Evolutionary conservation across 2,797 vertebrate species (phyloP), one percentile per base, ranked within the genome.

Genomic region (Anas bahamensis): DNA sequence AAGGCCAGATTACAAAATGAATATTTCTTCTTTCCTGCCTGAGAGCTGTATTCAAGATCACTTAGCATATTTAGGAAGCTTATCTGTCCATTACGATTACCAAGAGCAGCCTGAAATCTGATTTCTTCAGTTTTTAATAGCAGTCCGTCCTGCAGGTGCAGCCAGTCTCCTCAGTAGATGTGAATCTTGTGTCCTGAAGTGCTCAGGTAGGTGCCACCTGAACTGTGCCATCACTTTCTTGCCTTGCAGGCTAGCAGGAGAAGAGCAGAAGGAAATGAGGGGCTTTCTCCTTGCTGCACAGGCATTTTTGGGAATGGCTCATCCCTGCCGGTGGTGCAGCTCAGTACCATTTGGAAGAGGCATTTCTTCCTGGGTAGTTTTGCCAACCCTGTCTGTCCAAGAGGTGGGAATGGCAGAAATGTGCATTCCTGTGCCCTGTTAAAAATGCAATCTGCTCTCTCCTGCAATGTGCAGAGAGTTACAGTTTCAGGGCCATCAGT

Each of bases 1-100:
- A 78, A 90, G 74, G 21, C 59, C 76, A 84, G 77, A 79, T 93
- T 93, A 93, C 73, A 86, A 73, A 90, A 55, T 42, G 22, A 73
- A 61, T 70, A 48, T 79, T 91, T 86, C 77, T 86, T 91, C 72
- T 76, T 88, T 93, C 44, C 57, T 95, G 5, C 21, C 28, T 64
- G 74, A 70, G 56, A 79, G 10, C 71, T 91, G 71, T 59, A 56
- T 68, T 89, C 46, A 56, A 86, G 78, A 91, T 91, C 60, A 59
- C 52, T 91, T 78, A 24, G 55, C 86, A 78, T 81, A 69, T 78
- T 91, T 81, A 69, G 80, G 74, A 75, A 83, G 26, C 35, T 65
- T 55, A 78, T 88, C 50, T 88, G 41, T 55, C 41, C 56, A 24
- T 86, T 86, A 48, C 11, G 2, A 17, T 80, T 64, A 83, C 57